Base-by-base conservation (phyloP, 2,888 invertebrate species). In the Parnassius apollo region DNA sequence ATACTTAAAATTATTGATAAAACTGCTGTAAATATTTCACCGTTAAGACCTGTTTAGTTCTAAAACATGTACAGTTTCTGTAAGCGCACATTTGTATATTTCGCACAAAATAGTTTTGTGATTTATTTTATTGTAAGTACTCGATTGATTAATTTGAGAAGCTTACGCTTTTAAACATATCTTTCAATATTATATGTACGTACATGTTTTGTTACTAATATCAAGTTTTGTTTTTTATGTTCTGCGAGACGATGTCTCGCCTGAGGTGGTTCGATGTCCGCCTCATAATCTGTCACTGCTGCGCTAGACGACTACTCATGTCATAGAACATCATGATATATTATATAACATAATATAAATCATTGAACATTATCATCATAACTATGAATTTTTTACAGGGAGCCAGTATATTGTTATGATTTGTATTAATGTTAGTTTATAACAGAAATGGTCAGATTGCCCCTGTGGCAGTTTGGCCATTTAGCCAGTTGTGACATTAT, bases 401-500 rank as follows among this genome's bases (percentile, higher is more conserved):
- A 81, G 77, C 90, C 86, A 86, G 89, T 86, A 80, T 77, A 80
- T 77, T 75, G 71, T 78, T 77, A 77, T 82, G 78, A 77, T 76
- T 78, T 85, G 82, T 82, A 80, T 81, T 83, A 84, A 80, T 79
- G 75, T 82, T 88, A 86, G 83, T 81, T 83, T 76, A 77, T 85
- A 82, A 81, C 78, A 72, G 73, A 76, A 88, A 82, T 91, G 89
- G 90, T 82, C 90, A 88, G 85, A 88, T 83, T 90, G 72, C 73
- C 71, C 72, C 61, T 71, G 70, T 72, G 88, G 90, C 89, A 88
- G 83, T 91, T 87, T 90, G 91, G 89, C 91, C 91, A 90, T 89
- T 87, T 80, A 81, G 85, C 91, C 91, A 94, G 94, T 94, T 95
- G 95, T 95, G 95, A 95, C 95, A 95, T 94, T 95, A 95, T 95